Evolutionary conservation across 2,888 invertebrate species (phyloP).

Genomic region (Parasteatoda lunata): DNA sequence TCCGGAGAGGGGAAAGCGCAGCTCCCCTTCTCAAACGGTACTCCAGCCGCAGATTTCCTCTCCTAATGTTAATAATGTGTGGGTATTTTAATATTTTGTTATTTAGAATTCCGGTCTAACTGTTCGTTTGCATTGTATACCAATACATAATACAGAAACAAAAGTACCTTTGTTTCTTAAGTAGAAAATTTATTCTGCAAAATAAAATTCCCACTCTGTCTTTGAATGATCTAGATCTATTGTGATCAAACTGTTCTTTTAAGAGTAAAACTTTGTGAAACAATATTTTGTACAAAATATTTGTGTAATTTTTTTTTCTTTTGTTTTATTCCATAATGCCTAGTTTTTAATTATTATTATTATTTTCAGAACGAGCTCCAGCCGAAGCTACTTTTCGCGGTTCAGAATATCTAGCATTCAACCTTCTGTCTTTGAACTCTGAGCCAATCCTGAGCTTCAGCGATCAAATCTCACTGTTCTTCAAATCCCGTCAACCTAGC

Average conservation of each 20-base stretch:
- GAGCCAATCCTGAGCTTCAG: conserved; percentile 91
- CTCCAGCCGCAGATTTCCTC: conserved; percentile 56
- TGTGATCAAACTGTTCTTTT: not conserved
- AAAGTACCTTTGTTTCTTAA: too few species aligned
- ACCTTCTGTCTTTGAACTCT: conserved; percentile 88
- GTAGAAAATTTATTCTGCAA: too few species aligned
- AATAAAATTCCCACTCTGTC: too few species aligned
- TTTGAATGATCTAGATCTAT: not conserved
- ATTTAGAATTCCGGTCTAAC: too few species aligned
- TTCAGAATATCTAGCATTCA: conserved; percentile 92
- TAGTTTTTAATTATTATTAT: not conserved
- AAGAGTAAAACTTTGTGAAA: not conserved
- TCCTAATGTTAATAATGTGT: too few species aligned
- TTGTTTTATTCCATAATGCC: not conserved
- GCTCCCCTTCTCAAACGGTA: conserved; percentile 59
- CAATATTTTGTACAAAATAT: not conserved
- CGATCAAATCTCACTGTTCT: conserved; percentile 91
- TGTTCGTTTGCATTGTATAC: too few species aligned
- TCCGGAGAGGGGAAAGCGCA: conserved; percentile 9
- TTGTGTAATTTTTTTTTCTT: not conserved
- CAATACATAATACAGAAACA: too few species aligned
- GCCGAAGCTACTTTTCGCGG: conserved; percentile 95
- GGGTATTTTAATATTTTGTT: too few species aligned
- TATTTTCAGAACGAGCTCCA: conserved; percentile 87
- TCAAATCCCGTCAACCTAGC: conserved; percentile 92